Percentiles rank a stretch among this genome's conserved stretches.
Conservation (phyloP, 2,888 invertebrate genomes). For the Tenthredo mesomela region DNA sequence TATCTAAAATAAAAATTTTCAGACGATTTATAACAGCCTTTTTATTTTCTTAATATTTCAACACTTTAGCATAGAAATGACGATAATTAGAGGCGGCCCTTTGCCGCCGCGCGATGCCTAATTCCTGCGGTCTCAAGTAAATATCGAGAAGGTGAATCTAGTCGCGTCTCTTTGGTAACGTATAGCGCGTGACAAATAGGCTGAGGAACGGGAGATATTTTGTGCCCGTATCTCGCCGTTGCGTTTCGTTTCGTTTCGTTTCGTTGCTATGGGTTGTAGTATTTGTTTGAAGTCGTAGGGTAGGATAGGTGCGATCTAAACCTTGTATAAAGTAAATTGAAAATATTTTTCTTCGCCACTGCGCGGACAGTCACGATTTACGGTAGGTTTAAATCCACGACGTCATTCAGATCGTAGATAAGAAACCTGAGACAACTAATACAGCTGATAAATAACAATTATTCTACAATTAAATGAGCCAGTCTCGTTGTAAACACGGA, state of each 20-base stretch:
- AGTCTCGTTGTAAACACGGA: slow-evolving; percentile 63
- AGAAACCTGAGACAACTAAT: slow-evolving; percentile 66
- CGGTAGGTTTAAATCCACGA: neutral
- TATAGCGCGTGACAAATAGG: slow-evolving; percentile 49
- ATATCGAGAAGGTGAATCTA: neutral
- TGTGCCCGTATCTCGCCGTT: neutral
- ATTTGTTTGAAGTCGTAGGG: neutral
- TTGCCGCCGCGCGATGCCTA: slow-evolving; percentile 11
- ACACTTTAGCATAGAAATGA: neutral
- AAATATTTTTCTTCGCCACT: slow-evolving; percentile 46
- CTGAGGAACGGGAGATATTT: slow-evolving; percentile 45
- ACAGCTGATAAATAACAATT: slow-evolving; percentile 73
- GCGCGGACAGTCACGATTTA: slow-evolving; percentile 39
- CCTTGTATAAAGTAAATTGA: slow-evolving; percentile 21
- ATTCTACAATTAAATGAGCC: slow-evolving; percentile 72
- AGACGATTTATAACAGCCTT: neutral
- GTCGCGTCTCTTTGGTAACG: slow-evolving; percentile 19
- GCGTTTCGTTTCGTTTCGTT: neutral
- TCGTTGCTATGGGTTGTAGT: too few species aligned
- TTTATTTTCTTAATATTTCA: neutral
- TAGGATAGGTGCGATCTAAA: neutral
- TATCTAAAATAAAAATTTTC: neutral
- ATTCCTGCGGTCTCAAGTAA: neutral
- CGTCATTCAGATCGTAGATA: slow-evolving; percentile 55
- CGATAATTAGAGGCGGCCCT: neutral